Percentiles rank a stretch among this genome's conserved stretches.
Conservation (phyloP, 2,797 vertebrate genomes). For the Melanotaenia nigrans region DNA sequence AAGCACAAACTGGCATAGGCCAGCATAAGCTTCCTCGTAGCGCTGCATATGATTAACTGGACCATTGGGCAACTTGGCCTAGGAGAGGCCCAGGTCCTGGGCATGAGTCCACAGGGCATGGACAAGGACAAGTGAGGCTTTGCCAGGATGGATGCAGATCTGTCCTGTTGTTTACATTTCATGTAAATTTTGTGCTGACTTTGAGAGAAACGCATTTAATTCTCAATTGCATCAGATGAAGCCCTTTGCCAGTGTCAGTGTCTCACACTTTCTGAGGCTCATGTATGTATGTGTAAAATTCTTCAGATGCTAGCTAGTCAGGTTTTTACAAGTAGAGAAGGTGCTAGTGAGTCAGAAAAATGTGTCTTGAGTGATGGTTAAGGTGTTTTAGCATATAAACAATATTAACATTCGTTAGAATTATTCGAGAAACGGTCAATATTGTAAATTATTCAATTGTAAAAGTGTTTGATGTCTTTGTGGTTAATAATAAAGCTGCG, state of each 20-base stretch:
- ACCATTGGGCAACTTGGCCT: slow-evolving; percentile 83
- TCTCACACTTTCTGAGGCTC: slow-evolving; percentile 68
- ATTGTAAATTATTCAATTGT: not conserved
- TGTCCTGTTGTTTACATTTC: slow-evolving; percentile 61
- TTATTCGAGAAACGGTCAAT: not conserved
- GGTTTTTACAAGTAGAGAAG: slow-evolving; percentile 71
- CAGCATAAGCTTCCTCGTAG: slow-evolving; percentile 78
- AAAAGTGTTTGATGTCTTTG: not conserved
- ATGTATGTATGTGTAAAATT: slow-evolving; percentile 74
- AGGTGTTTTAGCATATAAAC: slow-evolving; percentile 46
- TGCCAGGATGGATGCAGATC: slow-evolving; percentile 67
- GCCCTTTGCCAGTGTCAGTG: slow-evolving; percentile 61
- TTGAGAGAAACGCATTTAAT: slow-evolving; percentile 56
- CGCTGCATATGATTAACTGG: slow-evolving; percentile 85
- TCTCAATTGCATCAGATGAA: slow-evolving; percentile 58
- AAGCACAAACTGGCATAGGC: slow-evolving; percentile 72
- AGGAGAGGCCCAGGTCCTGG: slow-evolving; percentile 71
- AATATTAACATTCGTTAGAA: slow-evolving; percentile 30
- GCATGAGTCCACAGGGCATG: slow-evolving; percentile 79
- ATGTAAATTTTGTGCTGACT: slow-evolving; percentile 65
- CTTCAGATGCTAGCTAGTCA: slow-evolving; percentile 70
- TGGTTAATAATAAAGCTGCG: slow-evolving; percentile 1
- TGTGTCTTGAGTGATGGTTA: slow-evolving; percentile 49
- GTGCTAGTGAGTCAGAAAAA: slow-evolving; percentile 69
- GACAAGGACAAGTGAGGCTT: slow-evolving; percentile 74